Percentiles rank a stretch among this genome's conserved stretches.
Evolutionary conservation across 1,140 invertebrate species (phyloP).

Genomic region (Phthorimaea operculella): DNA sequence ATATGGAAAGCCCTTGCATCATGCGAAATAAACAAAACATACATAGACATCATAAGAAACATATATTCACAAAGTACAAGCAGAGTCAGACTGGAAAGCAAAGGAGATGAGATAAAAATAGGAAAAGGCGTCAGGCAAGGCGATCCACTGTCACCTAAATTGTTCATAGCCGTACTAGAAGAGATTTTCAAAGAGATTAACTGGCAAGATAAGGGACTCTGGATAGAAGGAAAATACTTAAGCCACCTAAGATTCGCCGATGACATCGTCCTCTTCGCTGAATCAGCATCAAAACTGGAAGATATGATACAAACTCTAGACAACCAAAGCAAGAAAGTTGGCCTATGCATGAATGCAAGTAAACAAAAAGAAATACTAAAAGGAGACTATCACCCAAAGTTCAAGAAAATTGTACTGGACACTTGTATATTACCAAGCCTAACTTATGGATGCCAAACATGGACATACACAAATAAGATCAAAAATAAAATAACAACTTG

Average conservation of each 20-base stretch:
- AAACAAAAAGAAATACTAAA: slow-evolving; percentile 14
- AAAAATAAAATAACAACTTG: slow-evolving; percentile 17
- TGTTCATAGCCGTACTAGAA: neutral
- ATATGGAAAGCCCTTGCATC: too few species aligned
- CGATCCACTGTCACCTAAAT: neutral
- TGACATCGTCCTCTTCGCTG: too few species aligned
- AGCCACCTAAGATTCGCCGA: neutral
- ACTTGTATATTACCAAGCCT: slow-evolving; percentile 4
- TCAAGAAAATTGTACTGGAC: slow-evolving; percentile 6
- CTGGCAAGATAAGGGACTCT: neutral
- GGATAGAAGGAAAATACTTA: neutral
- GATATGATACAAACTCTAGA: slow-evolving; percentile 12
- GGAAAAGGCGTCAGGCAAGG: neutral
- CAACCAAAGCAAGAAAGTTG: slow-evolving; percentile 11
- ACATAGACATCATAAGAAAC: too few species aligned
- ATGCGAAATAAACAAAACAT: too few species aligned
- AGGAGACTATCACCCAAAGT: neutral
- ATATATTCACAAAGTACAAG: neutral
- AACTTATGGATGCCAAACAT: slow-evolving; percentile 13
- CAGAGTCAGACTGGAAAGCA: neutral
- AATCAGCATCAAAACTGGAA: too few species aligned
- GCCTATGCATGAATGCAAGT: slow-evolving; percentile 14
- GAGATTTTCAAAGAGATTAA: neutral
- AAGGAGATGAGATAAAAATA: neutral
- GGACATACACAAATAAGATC: slow-evolving; percentile 12